A percentile compares a stretch with the other conserved stretches of the same genome.
Evolutionary conservation across 37 sponge, comb jelly and placozoan genomes (phyloP).

Genomic region (Amphimedon queenslandica): DNA sequence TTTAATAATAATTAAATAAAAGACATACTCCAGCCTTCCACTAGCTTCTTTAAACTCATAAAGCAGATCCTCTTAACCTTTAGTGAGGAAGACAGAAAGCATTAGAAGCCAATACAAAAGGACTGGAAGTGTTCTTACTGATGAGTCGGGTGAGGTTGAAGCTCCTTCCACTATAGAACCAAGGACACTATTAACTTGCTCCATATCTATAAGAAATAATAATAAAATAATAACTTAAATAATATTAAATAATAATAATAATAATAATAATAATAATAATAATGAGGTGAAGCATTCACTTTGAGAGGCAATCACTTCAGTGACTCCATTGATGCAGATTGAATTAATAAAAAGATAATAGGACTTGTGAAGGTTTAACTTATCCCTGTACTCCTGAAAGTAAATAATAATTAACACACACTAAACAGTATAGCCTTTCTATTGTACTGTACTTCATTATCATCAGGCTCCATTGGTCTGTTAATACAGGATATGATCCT

Average conservation of each 20-base stretch:
- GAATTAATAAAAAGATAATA: slow-evolving; percentile 74
- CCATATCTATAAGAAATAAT: slow-evolving; percentile 16
- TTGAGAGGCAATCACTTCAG: slow-evolving; percentile 65
- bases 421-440: neutral
- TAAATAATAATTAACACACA: neutral
- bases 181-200: slow-evolving; percentile 54
- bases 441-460: slow-evolving; percentile 46
- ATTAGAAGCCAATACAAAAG: too few relatives aligned
- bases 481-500: slow-evolving; percentile 44
- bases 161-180: slow-evolving; percentile 59
- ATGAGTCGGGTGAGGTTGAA: slow-evolving; percentile 52
- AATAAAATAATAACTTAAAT: neutral
- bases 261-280: too few relatives aligned
- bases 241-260: neutral
- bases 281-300: too few relatives aligned
- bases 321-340: slow-evolving; percentile 51
- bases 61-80: too few relatives aligned
- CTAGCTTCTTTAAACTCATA: too few relatives aligned
- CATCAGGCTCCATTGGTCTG: slow-evolving; percentile 46
- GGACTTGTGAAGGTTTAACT: slow-evolving; percentile 50
- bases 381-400: slow-evolving; percentile 53
- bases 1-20: too few relatives aligned
- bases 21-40: too few relatives aligned
- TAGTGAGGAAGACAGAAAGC: too few relatives aligned
- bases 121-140: too few relatives aligned